Percentiles rank a stretch among this genome's conserved stretches.
Conservation (phyloP, 2,888 invertebrate species). For the Sicus ferrugineus region DNA sequence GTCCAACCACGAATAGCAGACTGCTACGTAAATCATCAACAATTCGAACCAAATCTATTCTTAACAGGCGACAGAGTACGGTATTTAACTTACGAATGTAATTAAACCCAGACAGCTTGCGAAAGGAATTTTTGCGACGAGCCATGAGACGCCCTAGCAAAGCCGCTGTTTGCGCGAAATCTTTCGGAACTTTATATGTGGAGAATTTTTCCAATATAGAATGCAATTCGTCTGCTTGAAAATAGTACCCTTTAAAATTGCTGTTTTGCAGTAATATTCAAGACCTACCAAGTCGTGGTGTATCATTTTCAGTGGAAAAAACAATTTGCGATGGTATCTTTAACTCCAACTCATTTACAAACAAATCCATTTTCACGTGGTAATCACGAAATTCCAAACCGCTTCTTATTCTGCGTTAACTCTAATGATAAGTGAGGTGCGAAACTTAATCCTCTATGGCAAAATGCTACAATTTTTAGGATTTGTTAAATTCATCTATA, state of each 20-base stretch:
- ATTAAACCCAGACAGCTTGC: conserved; percentile 56
- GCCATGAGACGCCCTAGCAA: conserved; percentile 59
- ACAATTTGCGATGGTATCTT: conserved; percentile 58
- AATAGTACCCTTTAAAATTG: neutral
- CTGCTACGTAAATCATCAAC: conserved; percentile 52
- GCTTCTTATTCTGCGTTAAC: no score
- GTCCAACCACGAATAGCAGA: conserved; percentile 51
- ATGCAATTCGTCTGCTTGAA: neutral
- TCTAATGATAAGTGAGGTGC: no score
- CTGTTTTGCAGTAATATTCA: neutral
- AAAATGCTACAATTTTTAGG: no score
- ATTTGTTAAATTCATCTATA: no score
- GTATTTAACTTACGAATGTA: conserved; percentile 56
- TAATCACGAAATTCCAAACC: neutral
- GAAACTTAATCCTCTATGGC: no score
- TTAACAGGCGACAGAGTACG: conserved; percentile 55
- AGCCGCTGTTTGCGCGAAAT: conserved; percentile 55
- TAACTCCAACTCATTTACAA: conserved; percentile 59
- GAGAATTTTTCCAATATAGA: conserved; percentile 47
- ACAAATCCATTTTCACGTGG: conserved; percentile 44
- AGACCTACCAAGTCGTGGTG: conserved; percentile 50
- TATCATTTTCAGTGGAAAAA: conserved; percentile 44
- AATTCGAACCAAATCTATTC: conserved; percentile 52
- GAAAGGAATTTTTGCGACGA: conserved; percentile 60
- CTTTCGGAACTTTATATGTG: conserved; percentile 42